These are phyloP conservation scores for Isotomurus palustris DNA, from an alignment of 2,888 invertebrate species.

Conservation along the genomic window DNA sequence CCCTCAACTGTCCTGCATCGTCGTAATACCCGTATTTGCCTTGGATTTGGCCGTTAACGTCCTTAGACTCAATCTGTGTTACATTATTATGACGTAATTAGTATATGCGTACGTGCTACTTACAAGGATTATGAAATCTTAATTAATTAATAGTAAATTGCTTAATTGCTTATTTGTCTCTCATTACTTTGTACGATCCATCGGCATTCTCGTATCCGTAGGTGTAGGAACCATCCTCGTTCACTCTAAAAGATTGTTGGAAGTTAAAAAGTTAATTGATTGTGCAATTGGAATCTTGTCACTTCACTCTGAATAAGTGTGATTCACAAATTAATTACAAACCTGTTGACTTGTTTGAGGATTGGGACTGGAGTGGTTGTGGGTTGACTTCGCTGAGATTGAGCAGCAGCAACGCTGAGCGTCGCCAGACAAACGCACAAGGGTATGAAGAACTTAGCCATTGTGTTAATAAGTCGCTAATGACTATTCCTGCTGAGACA, in stretches of 20 bases:
- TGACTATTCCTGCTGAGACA: no score
- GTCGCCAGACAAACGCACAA: no score
- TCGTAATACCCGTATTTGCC: conserved; percentile 89
- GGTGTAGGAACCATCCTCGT: conserved; percentile 63
- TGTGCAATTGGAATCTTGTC: no score
- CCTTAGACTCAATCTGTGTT: conserved; percentile 85
- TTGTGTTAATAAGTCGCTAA: no score
- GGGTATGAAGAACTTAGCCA: no score
- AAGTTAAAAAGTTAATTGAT: conserved; percentile 4
- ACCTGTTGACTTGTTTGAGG: conserved; percentile 69
- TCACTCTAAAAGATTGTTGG: conserved; percentile 59
- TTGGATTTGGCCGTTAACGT: conserved; percentile 73
- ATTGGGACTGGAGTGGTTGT: conserved; percentile 70
- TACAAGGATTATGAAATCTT: no score
- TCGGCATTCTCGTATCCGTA: conserved; percentile 45
- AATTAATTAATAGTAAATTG: no score
- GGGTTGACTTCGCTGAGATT: conserved; percentile 15
- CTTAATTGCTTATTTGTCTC: no score
- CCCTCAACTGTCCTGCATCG: conserved; percentile 69
- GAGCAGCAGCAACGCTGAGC: conserved; percentile 27
- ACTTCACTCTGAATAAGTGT: neutral
- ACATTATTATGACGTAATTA: conserved; percentile 79
- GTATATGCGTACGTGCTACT: conserved; percentile 81
- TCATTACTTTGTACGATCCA: conserved; percentile 71
- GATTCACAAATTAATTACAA: conserved; percentile 5